These are phyloP conservation scores for Carlito syrichta DNA, from an alignment of 2,113 vertebrate genomes.

Conservation along the genomic window DNA sequence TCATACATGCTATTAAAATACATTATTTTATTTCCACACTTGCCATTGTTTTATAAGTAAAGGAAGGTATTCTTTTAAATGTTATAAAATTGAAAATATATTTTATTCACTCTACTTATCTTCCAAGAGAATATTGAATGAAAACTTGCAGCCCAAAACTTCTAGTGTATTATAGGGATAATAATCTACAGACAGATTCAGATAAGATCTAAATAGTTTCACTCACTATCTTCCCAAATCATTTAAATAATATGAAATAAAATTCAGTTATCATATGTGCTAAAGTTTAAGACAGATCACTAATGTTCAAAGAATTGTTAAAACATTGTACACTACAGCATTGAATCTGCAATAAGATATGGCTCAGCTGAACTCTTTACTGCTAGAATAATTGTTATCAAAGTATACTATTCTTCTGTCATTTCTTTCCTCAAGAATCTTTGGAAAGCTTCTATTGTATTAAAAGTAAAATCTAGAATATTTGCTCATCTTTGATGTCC, in stretches of 20 bases:
- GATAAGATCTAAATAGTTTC: not conserved
- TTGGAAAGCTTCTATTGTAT: not conserved
- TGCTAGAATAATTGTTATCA: not conserved
- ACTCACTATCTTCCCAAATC: not conserved
- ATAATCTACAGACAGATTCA: not conserved
- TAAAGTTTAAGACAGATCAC: not conserved
- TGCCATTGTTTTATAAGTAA: not conserved
- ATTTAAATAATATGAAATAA: not conserved
- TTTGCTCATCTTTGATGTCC: not conserved
- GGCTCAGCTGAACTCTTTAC: not conserved
- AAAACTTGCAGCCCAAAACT: not conserved
- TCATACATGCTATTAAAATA: constrained; percentile 23
- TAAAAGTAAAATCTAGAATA: not conserved
- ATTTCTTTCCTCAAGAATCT: not conserved
- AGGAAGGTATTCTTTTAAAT: not conserved
- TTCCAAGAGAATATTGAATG: not conserved
- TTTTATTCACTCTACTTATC: not conserved
- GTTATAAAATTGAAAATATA: not conserved
- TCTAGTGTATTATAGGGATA: not conserved
- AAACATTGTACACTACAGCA: not conserved
- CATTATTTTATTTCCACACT: constrained; percentile 9
- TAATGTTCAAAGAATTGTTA: not conserved
- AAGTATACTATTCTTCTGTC: not conserved
- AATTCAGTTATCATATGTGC: not conserved
- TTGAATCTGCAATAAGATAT: not conserved